phyloP scores from a whole-genome alignment of 2,888 invertebrate species.

The Caradrina kadenii region DNA sequence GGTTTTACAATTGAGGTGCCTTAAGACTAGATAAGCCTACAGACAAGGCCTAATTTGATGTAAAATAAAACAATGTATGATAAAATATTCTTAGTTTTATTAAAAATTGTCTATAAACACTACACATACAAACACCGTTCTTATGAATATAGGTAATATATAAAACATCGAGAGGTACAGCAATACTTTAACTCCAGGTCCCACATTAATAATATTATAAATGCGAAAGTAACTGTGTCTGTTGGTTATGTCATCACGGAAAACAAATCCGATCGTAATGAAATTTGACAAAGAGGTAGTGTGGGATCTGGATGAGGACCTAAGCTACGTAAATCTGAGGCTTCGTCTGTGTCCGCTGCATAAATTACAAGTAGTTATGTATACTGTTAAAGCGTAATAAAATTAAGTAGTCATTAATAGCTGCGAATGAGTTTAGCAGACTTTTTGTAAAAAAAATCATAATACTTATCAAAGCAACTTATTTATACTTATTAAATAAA shows the following conservation, averaged over 20 bases:
- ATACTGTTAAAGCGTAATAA: constrained; percentile 51
- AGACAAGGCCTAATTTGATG: no score
- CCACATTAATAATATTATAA: neutral
- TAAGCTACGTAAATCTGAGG: neutral
- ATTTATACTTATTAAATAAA: constrained; percentile 46
- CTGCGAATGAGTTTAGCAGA: constrained; percentile 14
- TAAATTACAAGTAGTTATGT: constrained; percentile 39
- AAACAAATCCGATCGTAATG: neutral
- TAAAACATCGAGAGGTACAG: constrained; percentile 58
- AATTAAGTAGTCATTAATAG: constrained; percentile 17
- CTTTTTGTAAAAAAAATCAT: constrained; percentile 19
- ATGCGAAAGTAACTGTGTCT: neutral
- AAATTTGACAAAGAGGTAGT: neutral
- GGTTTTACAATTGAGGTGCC: no score
- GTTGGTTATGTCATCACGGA: neutral
- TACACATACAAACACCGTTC: constrained; percentile 69
- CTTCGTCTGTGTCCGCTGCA: constrained; percentile 4
- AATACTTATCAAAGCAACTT: constrained; percentile 49
- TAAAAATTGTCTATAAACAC: constrained; percentile 68
- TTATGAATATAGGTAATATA: constrained; percentile 52
- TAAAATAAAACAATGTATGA: constrained; percentile 26
- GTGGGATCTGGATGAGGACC: neutral
- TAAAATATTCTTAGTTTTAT: constrained; percentile 67
- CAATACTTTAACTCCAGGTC: constrained; percentile 52
- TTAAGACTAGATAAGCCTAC: no score